Conservation (phyloP, 2,888 invertebrate species). For the Formica aserva region DNA sequence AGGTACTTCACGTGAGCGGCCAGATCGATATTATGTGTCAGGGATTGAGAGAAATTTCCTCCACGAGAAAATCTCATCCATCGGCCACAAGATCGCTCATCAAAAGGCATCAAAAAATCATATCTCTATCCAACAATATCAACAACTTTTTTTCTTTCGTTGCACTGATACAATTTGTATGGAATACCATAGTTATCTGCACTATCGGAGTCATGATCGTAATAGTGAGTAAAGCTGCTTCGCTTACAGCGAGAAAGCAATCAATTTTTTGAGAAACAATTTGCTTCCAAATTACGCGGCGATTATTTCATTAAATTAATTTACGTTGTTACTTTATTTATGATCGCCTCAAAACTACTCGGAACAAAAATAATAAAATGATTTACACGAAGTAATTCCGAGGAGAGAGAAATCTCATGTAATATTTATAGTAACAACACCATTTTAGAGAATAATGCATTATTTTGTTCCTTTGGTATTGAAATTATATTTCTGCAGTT, state of each 20-base stretch:
- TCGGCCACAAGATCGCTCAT: conserved; percentile 24
- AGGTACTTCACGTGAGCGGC: conserved; percentile 37
- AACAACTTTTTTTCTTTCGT: conserved; percentile 65
- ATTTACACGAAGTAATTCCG: neutral
- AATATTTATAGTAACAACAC: neutral
- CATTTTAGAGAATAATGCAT: neutral
- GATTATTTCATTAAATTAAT: neutral
- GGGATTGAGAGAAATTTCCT: conserved; percentile 19
- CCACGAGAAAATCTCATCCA: conserved; percentile 3
- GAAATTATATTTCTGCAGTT: neutral
- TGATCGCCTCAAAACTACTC: neutral
- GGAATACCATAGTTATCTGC: conserved; percentile 67
- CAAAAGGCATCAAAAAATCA: conserved; percentile 61
- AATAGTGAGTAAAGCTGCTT: conserved; percentile 61
- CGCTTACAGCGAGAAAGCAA: neutral
- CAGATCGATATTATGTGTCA: conserved; percentile 52
- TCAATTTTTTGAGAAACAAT: neutral
- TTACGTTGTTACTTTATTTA: neutral
- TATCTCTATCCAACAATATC: conserved; percentile 60
- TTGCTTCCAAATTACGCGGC: neutral
- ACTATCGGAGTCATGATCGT: conserved; percentile 67
- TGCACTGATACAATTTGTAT: conserved; percentile 69
- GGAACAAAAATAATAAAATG: neutral
- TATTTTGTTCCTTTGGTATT: neutral
- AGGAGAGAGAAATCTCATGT: neutral